Conservation (phyloP, 2,113 vertebrate species). For the Epinephelus fuscoguttatus region DNA sequence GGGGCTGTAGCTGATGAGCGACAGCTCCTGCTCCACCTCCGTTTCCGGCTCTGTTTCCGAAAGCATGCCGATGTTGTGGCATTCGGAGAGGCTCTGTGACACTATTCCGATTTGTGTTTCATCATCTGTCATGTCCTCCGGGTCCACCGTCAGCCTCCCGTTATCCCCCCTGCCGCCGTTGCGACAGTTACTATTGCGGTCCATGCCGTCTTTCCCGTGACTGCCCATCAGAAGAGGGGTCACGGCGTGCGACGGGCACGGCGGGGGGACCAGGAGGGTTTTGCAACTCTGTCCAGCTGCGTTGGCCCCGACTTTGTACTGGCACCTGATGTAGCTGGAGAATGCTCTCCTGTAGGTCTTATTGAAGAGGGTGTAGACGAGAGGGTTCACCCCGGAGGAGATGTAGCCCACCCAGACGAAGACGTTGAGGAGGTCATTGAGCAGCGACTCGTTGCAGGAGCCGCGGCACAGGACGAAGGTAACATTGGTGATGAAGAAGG, state of each 20-base stretch:
- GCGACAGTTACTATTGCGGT: slow-evolving; percentile 89
- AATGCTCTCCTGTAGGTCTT: slow-evolving; percentile 96
- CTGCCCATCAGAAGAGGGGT: slow-evolving; percentile 81
- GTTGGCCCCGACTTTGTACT: slow-evolving; percentile 80
- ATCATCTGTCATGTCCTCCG: slow-evolving; percentile 74
- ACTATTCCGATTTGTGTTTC: slow-evolving; percentile 60
- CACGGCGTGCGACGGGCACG: slow-evolving; percentile 88
- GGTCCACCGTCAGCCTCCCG: slow-evolving; percentile 66
- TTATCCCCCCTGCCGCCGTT: slow-evolving; percentile 70
- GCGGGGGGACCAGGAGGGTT: slow-evolving; percentile 79
- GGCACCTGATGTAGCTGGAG: slow-evolving; percentile 95
- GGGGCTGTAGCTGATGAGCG: slow-evolving; percentile 88
- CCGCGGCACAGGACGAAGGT: slow-evolving; percentile 92
- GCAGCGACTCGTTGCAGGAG: slow-evolving; percentile 89
- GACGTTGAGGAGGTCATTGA: slow-evolving; percentile 93
- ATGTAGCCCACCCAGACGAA: slow-evolving; percentile 99
- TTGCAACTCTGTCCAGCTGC: slow-evolving; percentile 64
- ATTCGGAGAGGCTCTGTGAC: slow-evolving; percentile 61
- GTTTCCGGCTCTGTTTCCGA: slow-evolving; percentile 87
- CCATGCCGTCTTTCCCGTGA: slow-evolving; percentile 84
- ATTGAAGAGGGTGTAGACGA: slow-evolving; percentile 99
- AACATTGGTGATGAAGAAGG: slow-evolving; percentile 98
- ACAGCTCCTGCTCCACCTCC: slow-evolving; percentile 88
- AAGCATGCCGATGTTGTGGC: slow-evolving; percentile 53
- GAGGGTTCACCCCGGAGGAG: slow-evolving; percentile 96